Percentiles rank a stretch among this genome's conserved stretches.
These are phyloP conservation scores for Congeria kusceri DNA, from an alignment of 2,888 invertebrate species.

Conservation along the genomic window DNA sequence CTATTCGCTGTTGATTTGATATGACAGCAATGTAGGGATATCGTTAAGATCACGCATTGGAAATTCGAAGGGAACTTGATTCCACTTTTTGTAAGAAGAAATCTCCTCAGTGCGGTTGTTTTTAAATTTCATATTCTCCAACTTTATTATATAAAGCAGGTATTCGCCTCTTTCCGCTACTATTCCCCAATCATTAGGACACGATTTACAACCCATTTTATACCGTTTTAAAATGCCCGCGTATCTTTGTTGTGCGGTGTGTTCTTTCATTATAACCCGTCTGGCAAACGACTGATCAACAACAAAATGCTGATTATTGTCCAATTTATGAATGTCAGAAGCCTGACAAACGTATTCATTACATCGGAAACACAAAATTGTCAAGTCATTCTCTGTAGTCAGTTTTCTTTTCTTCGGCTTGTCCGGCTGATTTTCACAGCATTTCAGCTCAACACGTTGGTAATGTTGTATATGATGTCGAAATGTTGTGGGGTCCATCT, in stretches of 20 bases:
- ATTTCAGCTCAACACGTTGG: not conserved
- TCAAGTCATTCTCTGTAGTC: not conserved
- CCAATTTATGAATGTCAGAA: conserved; percentile 13
- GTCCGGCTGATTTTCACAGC: too few species aligned
- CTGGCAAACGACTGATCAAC: conserved; percentile 20
- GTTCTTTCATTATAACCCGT: conserved; percentile 13
- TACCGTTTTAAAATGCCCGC: conserved; percentile 28
- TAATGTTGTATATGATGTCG: not conserved
- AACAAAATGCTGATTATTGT: conserved; percentile 31
- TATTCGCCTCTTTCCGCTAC: conserved; percentile 21
- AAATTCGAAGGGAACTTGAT: not conserved
- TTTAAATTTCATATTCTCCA: not conserved
- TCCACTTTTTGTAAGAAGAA: not conserved
- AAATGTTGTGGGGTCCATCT: not conserved
- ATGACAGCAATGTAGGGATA: not conserved
- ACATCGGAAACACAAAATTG: conserved; percentile 31
- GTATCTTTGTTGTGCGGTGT: conserved; percentile 30
- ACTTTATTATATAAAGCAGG: not conserved
- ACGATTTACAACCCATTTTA: conserved; percentile 47
- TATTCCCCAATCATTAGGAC: conserved; percentile 47
- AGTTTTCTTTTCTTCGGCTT: not conserved
- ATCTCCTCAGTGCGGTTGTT: not conserved
- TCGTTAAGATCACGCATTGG: not conserved
- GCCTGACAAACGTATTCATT: conserved; percentile 10
- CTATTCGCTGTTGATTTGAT: not conserved